These are phyloP conservation scores for Globodera ellingtonae DNA, from an alignment of 1,140 invertebrate genomes.

Conservation along the genomic window DNA sequence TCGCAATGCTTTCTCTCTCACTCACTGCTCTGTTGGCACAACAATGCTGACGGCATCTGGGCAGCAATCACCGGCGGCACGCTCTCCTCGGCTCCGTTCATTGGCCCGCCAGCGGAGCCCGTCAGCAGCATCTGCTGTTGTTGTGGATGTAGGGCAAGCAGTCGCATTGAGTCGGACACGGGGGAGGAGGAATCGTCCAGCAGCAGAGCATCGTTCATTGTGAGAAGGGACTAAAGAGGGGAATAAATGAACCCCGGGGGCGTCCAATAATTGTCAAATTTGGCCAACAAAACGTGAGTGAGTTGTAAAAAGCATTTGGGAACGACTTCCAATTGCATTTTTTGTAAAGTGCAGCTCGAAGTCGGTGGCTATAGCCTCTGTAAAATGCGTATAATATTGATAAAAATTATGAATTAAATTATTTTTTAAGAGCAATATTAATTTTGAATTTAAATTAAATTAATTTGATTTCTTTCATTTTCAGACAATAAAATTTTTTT, in stretches of 20 bases:
- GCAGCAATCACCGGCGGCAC: not conserved
- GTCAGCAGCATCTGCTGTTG: not conserved
- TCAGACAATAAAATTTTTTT: too few species aligned
- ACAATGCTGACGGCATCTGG: not conserved
- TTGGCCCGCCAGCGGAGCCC: not conserved
- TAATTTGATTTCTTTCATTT: too few species aligned
- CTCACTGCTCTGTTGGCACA: not conserved
- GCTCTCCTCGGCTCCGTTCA: not conserved
- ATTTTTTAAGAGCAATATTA: too few species aligned
- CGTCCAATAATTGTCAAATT: too few species aligned
- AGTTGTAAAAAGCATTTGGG: not conserved
- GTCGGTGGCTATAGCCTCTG: not conserved
- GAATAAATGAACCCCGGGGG: not conserved
- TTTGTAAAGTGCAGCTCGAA: not conserved
- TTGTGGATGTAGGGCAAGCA: not conserved
- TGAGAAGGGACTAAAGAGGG: constrained; percentile 1
- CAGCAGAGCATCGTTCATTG: constrained; percentile 26
- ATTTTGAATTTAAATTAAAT: too few species aligned
- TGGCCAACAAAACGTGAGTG: not conserved
- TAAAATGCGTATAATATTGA: too few species aligned
- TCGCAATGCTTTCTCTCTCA: too few species aligned
- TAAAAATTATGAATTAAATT: too few species aligned
- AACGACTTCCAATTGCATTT: constrained; percentile 1
- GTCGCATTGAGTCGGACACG: not conserved
- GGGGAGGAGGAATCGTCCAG: not conserved